A percentile compares a stretch with the other conserved stretches of the same genome.
phyloP scores from a whole-genome alignment of 2,797 vertebrate species.

The Meda fulgida region DNA sequence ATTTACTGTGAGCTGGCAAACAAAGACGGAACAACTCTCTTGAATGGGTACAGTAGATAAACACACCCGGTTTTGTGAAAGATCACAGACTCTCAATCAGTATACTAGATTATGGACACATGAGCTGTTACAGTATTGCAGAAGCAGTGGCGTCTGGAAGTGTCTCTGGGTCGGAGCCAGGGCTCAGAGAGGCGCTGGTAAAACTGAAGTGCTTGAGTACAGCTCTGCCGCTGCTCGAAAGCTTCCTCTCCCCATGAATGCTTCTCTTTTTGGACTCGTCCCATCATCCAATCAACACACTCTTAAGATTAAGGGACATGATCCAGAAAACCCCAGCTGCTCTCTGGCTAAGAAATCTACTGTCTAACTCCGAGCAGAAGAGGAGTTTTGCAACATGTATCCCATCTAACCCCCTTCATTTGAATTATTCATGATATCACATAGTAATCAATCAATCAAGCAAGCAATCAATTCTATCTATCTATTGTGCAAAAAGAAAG shows the following conservation, averaged over 20 bases:
- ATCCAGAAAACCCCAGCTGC: slow-evolving; percentile 35
- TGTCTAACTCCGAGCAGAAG: not conserved
- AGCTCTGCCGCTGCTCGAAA: slow-evolving; percentile 12
- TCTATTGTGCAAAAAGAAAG: not conserved
- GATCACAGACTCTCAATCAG: not conserved
- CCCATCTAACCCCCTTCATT: not conserved
- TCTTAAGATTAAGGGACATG: slow-evolving; percentile 30
- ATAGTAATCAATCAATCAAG: too few relatives aligned
- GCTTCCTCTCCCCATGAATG: slow-evolving; percentile 32
- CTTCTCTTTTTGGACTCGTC: slow-evolving; percentile 38
- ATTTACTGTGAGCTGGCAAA: not conserved
- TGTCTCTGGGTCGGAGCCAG: slow-evolving; percentile 13
- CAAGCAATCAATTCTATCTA: too few relatives aligned
- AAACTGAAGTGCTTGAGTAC: slow-evolving; percentile 35
- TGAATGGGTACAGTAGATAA: not conserved
- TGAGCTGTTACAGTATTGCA: slow-evolving; percentile 7
- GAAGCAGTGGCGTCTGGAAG: not conserved
- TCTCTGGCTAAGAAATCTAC: not conserved
- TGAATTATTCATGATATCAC: not conserved
- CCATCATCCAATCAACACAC: slow-evolving; percentile 32
- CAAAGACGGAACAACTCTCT: not conserved
- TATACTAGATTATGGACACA: not conserved
- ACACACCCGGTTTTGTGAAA: not conserved
- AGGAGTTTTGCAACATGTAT: not conserved
- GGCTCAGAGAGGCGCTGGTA: not conserved